Evolutionary conservation across 2,888 invertebrate genomes (phyloP), one percentile per base, ranked within the genome.

Genomic region (Prenolepis imparis): DNA sequence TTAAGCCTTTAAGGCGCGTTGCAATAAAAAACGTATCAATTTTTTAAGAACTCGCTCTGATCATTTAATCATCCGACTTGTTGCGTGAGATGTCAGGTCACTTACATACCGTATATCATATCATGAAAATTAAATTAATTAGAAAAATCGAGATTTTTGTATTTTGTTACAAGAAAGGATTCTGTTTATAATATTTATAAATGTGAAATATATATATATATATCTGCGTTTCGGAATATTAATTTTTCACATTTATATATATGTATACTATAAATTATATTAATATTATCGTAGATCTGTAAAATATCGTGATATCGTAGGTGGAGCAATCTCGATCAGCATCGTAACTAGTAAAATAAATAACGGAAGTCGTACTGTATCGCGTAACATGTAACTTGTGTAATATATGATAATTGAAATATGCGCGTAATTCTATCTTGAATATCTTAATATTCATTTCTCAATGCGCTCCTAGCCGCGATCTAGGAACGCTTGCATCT

Each of bases 371-470:
- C 21, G 28, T 32, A 28, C 28, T 32, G 15, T 24, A 72, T 55
- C 15, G 21, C 24, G 21, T 36, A 57, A 72, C 36, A 28, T 32
- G 18, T 39, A 55, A 72, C 55, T 70, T 70, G 70, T 55, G 36
- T 55, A 72, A 72, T 55, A 72, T 55, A 72, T 72, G 55, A 11
- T 39, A 36, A 39, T 72, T 72, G 55, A 70, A 55, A 70, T 55
- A 55, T 15, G 55, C 52, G 36, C 6, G 24, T 21, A n/a, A 21
- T 59, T 41, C 18, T 8, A n/a, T 28, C n/a, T n/a, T 41, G 24
- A 59, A 73, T 59, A 72, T 73, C 39, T 73, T 59, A 41, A 73
- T 73, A 24, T 73, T 59, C 59, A 59, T 73, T 59, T 59, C 28
- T 59, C 59, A 24, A 24, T 39, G 28, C 24, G 11, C 15, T 72